Evolutionary conservation across 2,888 invertebrate genomes (phyloP).

Genomic region (Synergus japonicus): DNA sequence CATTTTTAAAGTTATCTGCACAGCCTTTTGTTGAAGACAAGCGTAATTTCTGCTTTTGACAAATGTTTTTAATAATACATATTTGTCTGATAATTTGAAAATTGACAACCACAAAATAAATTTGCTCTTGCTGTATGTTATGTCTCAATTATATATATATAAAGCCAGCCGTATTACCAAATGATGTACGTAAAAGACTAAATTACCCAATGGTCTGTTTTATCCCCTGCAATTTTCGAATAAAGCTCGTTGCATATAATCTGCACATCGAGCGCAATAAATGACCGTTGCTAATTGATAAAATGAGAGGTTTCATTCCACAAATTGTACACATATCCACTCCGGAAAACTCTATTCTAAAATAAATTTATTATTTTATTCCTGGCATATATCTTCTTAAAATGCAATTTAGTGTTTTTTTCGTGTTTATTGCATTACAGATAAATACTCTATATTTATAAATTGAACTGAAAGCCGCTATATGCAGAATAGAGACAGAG

Average conservation of each 20-base stretch:
- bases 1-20: too few species aligned
- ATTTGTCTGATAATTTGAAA: not conserved
- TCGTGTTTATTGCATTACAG: too few species aligned
- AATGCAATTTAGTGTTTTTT: not conserved
- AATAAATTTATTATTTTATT: not conserved
- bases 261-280: not conserved
- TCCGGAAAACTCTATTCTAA: not conserved
- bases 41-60: too few species aligned
- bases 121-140: not conserved
- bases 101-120: not conserved
- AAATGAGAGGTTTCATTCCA: conserved; percentile 10
- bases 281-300: conserved; percentile 21
- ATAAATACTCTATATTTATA: too few species aligned
- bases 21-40: too few species aligned
- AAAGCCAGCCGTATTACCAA: not conserved
- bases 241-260: conserved; percentile 10
- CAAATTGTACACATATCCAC: not conserved
- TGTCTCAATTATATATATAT: not conserved
- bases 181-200: not conserved
- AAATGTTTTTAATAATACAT: too few species aligned
- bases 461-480: too few species aligned
- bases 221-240: not conserved
- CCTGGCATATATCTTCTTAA: not conserved
- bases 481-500: too few species aligned
- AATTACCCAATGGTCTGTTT: not conserved